These are phyloP conservation scores for Andrena bucephala DNA, from an alignment of 2,888 invertebrate genomes.

Conservation along the genomic window DNA sequence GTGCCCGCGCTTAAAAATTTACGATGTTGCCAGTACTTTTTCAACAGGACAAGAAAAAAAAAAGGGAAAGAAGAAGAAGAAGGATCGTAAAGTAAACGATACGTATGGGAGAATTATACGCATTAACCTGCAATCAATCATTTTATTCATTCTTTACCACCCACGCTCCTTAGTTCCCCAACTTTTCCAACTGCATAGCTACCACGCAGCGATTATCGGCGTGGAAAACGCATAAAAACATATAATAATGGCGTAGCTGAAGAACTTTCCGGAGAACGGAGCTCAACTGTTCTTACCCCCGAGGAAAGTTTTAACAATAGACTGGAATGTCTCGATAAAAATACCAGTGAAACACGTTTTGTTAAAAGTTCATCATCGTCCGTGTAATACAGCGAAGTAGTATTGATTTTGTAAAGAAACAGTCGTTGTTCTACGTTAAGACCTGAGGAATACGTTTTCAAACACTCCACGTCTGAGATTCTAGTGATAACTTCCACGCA, in stretches of 20 bases:
- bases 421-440: background rate
- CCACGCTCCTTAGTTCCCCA: constrained; percentile 7
- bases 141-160: background rate
- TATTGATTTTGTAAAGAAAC: background rate
- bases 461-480: too few species aligned
- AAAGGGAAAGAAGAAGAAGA: too few species aligned
- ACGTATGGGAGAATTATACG: constrained; percentile 1
- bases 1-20: background rate
- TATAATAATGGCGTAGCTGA: constrained; percentile 21
- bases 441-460: too few species aligned
- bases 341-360: constrained; percentile 20
- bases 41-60: background rate
- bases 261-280: constrained; percentile 28
- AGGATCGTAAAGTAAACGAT: background rate
- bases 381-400: constrained; percentile 12
- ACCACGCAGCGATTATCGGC: constrained; percentile 20
- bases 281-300: background rate
- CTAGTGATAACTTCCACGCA: too few species aligned
- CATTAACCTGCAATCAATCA: background rate
- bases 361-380: constrained; percentile 10
- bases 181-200: background rate
- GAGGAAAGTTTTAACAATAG: constrained; percentile 36
- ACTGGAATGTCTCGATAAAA: constrained; percentile 20
- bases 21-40: background rate
- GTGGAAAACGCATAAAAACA: constrained; percentile 8